Conservation (phyloP, 2,888 invertebrate species). For the Hypomecis punctinalis region DNA sequence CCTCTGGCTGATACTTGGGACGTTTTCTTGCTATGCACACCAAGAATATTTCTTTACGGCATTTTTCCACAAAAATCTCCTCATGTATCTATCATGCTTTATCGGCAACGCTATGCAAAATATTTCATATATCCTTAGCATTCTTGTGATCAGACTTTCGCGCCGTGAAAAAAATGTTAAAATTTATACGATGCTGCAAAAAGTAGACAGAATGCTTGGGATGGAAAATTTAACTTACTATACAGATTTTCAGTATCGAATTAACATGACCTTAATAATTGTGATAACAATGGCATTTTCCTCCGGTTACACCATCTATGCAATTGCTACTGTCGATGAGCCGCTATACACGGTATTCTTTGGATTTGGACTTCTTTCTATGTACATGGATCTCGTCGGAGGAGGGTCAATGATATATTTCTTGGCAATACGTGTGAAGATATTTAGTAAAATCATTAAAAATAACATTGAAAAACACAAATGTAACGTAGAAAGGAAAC, state of each 20-base stretch:
- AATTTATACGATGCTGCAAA: conserved; percentile 47
- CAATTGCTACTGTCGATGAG: conserved; percentile 35
- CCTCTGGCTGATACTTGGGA: conserved; percentile 42
- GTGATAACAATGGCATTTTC: conserved; percentile 36
- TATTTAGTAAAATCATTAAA: conserved; percentile 47
- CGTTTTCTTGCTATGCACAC: conserved; percentile 39
- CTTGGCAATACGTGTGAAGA: conserved; percentile 43
- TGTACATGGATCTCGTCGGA: conserved; percentile 48
- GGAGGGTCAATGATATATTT: conserved; percentile 46
- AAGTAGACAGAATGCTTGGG: conserved; percentile 46
- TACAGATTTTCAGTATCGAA: conserved; percentile 39
- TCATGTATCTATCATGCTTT: conserved; percentile 34
- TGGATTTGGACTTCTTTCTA: conserved; percentile 22
- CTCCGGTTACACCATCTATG: conserved; percentile 39
- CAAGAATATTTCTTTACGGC: conserved; percentile 39
- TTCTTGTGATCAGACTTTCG: conserved; percentile 45
- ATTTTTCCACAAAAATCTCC: conserved; percentile 33
- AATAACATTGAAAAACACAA: conserved; percentile 18
- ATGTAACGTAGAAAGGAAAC: conserved; percentile 9
- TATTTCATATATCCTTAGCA: conserved; percentile 41
- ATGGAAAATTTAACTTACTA: conserved; percentile 39
- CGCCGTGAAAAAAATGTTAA: conserved; percentile 37
- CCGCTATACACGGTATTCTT: conserved; percentile 39
- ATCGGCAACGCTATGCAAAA: conserved; percentile 38
- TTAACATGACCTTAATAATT: conserved; percentile 36